These are phyloP conservation scores for Nesogale talazaci DNA, from an alignment of 2,113 vertebrate species.

Conservation along the genomic window DNA sequence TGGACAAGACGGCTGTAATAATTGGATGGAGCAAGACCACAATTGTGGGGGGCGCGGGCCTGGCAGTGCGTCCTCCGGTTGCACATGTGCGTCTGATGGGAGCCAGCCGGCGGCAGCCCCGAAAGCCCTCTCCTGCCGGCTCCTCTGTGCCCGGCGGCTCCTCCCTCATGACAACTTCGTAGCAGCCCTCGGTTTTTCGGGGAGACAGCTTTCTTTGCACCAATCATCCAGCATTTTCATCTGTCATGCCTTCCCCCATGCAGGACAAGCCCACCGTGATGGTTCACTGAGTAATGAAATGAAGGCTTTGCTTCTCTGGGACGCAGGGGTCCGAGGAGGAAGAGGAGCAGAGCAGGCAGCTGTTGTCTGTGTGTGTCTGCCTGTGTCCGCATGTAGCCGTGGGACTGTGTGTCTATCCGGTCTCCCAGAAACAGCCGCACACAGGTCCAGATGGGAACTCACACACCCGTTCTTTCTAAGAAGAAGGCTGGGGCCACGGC, in stretches of 20 bases:
- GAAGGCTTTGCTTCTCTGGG: conserved; percentile 21
- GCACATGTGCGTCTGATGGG: no score
- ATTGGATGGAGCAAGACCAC: no score
- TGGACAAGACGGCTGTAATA: no score
- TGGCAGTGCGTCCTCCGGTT: no score
- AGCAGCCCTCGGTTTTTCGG: background rate
- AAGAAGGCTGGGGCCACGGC: background rate
- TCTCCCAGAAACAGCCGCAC: background rate
- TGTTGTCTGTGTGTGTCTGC: background rate
- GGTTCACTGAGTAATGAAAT: conserved; percentile 1
- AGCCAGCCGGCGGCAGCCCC: no score
- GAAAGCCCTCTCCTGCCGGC: background rate
- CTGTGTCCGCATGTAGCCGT: background rate
- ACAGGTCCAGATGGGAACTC: background rate
- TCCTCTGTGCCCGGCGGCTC: background rate
- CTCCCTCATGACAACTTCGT: conserved; percentile 15
- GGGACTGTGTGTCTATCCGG: background rate
- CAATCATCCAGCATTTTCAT: conserved; percentile 1
- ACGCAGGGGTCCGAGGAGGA: background rate
- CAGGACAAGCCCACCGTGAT: background rate
- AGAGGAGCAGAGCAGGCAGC: background rate
- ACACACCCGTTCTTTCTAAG: background rate
- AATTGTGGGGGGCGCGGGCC: no score
- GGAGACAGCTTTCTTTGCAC: background rate
- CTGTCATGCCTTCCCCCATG: background rate